A percentile compares a stretch with the other conserved stretches of the same genome.
phyloP scores from a whole-genome alignment of 1,140 invertebrate genomes.

The Drosophila sp. region DNA sequence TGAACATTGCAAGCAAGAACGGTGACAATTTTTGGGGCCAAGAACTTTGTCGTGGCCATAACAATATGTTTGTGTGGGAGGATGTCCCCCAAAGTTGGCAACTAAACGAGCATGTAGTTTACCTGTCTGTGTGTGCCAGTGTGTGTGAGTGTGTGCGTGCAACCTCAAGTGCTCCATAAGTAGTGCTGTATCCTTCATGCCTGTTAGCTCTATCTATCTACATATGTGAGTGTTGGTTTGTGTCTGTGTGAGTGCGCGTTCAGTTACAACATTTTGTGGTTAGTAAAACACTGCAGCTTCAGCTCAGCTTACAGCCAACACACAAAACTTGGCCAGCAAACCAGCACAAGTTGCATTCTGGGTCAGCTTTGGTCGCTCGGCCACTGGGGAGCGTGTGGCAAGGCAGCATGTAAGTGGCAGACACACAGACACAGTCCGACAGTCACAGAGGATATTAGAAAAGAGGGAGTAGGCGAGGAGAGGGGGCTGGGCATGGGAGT shows the following conservation, averaged over 20 bases:
- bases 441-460: background rate
- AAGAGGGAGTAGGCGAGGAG: too few species aligned
- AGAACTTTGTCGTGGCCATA: conserved; percentile 67
- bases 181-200: conserved; percentile 58
- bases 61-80: conserved; percentile 70
- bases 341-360: conserved; percentile 77
- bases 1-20: conserved; percentile 72
- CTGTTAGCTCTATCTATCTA: conserved; percentile 36
- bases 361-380: conserved; percentile 62
- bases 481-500: background rate
- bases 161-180: conserved; percentile 68
- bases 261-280: conserved; percentile 80
- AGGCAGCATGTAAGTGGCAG: conserved; percentile 49
- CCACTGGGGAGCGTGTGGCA: conserved; percentile 43
- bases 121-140: conserved; percentile 34
- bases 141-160: conserved; percentile 42
- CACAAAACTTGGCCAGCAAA: conserved; percentile 49
- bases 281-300: conserved; percentile 76
- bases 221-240: conserved; percentile 14
- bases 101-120: conserved; percentile 57
- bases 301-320: conserved; percentile 32
- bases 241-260: conserved; percentile 55
- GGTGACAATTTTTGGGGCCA: conserved; percentile 73
- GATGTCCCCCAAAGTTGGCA: conserved; percentile 41
- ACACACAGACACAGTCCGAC: background rate